phyloP scores from a whole-genome alignment of 1,140 invertebrate species.

The Cepaea nemoralis region DNA sequence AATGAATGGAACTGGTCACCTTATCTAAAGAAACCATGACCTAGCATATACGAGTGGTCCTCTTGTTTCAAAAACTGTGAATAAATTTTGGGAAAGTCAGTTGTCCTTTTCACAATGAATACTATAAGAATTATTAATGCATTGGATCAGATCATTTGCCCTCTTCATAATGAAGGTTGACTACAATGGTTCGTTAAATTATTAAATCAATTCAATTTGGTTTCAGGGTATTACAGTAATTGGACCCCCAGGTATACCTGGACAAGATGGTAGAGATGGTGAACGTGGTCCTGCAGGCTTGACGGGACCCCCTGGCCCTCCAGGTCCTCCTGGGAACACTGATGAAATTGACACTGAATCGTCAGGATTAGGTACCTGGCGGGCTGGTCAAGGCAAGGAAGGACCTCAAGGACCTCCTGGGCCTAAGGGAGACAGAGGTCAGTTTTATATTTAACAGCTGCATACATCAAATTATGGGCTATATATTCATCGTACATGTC shows the following conservation, averaged over 20 bases:
- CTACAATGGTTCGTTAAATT: no score
- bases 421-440: constrained; percentile 1
- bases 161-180: no score
- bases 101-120: no score
- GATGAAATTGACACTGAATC: background rate
- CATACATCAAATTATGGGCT: no score
- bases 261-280: constrained; percentile 40
- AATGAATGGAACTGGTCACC: no score
- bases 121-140: no score
- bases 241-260: constrained; percentile 53
- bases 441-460: background rate
- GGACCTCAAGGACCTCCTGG: constrained; percentile 34
- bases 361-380: background rate
- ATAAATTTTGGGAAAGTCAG: no score
- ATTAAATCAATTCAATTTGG: background rate
- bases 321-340: constrained; percentile 34
- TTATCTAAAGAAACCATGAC: no score
- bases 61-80: no score
- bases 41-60: no score
- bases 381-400: constrained; percentile 27
- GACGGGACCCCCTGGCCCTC: constrained; percentile 36
- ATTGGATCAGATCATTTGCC: no score
- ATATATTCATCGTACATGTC: no score
- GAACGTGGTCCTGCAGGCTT: constrained; percentile 77
- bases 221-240: constrained; percentile 45